Conservation (phyloP, 2,797 vertebrate species). For the Schizopygopsis malacanthus region DNA sequence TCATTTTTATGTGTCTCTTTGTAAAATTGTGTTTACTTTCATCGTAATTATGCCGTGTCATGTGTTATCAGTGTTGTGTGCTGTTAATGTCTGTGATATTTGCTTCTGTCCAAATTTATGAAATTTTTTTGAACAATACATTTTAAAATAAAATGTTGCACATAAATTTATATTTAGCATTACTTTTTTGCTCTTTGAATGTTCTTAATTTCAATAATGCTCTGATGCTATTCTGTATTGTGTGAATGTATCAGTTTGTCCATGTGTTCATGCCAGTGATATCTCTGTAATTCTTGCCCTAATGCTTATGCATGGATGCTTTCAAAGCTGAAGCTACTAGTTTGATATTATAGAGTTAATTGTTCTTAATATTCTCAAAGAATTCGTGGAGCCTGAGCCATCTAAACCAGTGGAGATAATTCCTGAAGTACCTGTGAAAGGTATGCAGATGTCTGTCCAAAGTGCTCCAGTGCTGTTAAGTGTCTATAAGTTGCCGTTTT, state of each 20-base stretch:
- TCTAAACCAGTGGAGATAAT: constrained; percentile 60
- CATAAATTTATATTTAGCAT: not conserved
- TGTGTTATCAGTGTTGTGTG: not conserved
- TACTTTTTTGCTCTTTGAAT: not conserved
- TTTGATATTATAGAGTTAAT: constrained; percentile 54
- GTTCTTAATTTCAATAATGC: not conserved
- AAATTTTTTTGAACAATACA: not conserved
- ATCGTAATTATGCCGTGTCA: constrained; percentile 13
- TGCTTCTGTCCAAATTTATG: not conserved
- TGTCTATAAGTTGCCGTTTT: constrained; percentile 3
- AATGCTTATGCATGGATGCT: constrained; percentile 10
- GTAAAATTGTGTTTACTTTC: not conserved
- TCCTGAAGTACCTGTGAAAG: constrained; percentile 66
- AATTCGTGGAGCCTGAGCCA: constrained; percentile 61
- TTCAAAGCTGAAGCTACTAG: constrained; percentile 17
- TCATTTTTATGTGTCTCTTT: constrained; percentile 16
- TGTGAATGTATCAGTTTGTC: constrained; percentile 8
- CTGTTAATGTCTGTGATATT: not conserved
- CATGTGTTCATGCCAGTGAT: constrained; percentile 19
- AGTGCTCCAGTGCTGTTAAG: constrained; percentile 40
- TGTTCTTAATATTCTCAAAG: constrained; percentile 74
- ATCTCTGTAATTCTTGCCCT: constrained; percentile 4
- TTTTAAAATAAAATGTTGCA: not conserved
- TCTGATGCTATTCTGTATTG: not conserved
- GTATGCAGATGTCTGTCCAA: constrained; percentile 66